Evolutionary conservation across 2,797 vertebrate species (phyloP).

Genomic region (Luscinia luscinia): DNA sequence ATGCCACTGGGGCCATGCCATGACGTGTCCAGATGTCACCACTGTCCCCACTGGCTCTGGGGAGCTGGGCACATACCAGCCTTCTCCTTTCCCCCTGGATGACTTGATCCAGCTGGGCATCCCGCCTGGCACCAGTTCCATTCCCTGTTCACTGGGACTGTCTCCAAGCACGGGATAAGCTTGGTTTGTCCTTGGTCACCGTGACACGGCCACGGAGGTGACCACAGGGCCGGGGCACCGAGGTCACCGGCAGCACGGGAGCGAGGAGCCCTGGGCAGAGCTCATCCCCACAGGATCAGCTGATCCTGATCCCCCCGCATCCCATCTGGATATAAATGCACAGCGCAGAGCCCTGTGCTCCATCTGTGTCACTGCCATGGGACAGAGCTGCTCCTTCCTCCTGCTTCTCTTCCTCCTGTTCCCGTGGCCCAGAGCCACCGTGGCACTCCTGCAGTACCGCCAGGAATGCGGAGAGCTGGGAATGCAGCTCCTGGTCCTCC

Average conservation of each 20-base stretch:
- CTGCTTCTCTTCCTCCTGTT: neutral
- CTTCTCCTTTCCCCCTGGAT: neutral
- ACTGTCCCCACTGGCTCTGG: rapidly evolving
- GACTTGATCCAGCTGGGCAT: neutral
- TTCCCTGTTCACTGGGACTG: neutral
- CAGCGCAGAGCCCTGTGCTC: rapidly evolving
- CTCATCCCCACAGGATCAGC: neutral
- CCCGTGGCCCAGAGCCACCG: neutral
- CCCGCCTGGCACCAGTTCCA: rapidly evolving
- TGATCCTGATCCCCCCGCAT: neutral
- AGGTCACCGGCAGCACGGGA: neutral
- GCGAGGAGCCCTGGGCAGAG: constrained; percentile 35
- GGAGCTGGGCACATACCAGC: neutral
- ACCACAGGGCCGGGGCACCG: neutral
- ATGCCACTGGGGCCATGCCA: rapidly evolving
- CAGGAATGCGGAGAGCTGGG: constrained; percentile 22
- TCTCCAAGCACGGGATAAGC: neutral
- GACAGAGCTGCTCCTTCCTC: neutral
- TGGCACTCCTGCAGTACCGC: neutral
- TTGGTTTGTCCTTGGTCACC: neutral
- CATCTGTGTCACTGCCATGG: neutral
- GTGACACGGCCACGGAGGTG: neutral
- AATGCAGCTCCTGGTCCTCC: constrained; percentile 56
- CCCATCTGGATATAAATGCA: neutral
- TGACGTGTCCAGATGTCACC: rapidly evolving